A percentile compares a stretch with the other conserved stretches of the same genome.
Evolutionary conservation across 2,888 invertebrate species (phyloP).

Genomic region (Ectropis crepuscularia): DNA sequence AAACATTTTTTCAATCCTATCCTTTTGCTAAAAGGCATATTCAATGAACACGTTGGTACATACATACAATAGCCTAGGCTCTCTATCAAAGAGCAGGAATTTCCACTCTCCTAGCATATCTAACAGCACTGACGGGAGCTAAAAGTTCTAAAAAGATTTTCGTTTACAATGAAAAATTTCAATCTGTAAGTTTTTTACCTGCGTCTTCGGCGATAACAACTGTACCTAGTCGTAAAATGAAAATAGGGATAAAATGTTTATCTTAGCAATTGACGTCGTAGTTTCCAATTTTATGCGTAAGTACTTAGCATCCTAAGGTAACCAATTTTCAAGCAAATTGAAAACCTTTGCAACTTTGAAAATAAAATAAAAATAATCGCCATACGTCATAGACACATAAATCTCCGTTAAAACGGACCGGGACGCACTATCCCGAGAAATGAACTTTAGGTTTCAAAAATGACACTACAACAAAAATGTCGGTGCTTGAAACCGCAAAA

Average conservation of each 20-base stretch:
- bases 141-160: constrained; percentile 44
- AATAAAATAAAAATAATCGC: no score
- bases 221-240: constrained; percentile 10
- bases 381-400: no score
- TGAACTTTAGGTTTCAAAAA: no score
- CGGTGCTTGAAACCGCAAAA: no score
- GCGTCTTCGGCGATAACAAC: constrained; percentile 7
- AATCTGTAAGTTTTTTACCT: constrained; percentile 19
- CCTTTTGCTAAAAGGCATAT: background rate
- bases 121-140: constrained; percentile 43
- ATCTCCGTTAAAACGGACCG: no score
- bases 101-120: constrained; percentile 7
- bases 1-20: no score
- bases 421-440: no score
- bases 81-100: background rate
- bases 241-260: constrained; percentile 15
- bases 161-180: constrained; percentile 15
- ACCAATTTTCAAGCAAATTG: background rate
- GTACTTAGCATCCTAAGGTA: background rate
- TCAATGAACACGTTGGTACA: background rate
- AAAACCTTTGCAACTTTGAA: no score
- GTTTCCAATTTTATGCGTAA: constrained; percentile 8
- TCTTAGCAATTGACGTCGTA: constrained; percentile 14
- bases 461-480: no score
- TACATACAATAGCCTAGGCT: background rate